A percentile compares a stretch with the other conserved stretches of the same genome.
These are phyloP conservation scores for Chymomyza procnemis DNA, from an alignment of 2,888 invertebrate species.

Conservation along the genomic window DNA sequence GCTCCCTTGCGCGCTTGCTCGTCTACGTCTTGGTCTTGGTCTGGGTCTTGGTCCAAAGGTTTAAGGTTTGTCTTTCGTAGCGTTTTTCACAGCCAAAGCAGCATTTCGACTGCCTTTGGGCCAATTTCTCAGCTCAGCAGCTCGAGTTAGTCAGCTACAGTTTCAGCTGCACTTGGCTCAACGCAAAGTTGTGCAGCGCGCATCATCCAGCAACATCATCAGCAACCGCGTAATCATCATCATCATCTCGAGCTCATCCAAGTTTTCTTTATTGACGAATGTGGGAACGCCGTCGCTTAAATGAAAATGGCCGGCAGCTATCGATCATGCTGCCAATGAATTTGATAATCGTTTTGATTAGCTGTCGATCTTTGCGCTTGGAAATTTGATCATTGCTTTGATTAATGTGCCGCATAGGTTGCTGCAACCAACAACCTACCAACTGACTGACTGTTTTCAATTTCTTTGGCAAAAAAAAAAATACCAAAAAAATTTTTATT, in stretches of 20 bases:
- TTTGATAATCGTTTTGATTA: slow-evolving; percentile 24
- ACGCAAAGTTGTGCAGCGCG: not conserved
- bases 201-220: not conserved
- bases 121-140: slow-evolving; percentile 51
- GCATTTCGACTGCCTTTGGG: slow-evolving; percentile 36
- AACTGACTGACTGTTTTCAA: not conserved
- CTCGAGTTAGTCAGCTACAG: not conserved
- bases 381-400: slow-evolving; percentile 3
- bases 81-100: not conserved
- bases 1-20: slow-evolving; percentile 35
- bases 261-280: slow-evolving; percentile 44
- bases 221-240: not conserved
- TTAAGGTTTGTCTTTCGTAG: not conserved
- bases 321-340: slow-evolving; percentile 8
- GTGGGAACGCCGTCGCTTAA: slow-evolving; percentile 45
- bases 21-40: not conserved
- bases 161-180: slow-evolving; percentile 22
- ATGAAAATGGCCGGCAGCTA: slow-evolving; percentile 2
- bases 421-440: not conserved
- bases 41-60: not conserved
- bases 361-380: slow-evolving; percentile 5
- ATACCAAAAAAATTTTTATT: not conserved
- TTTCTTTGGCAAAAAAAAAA: not conserved
- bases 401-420: not conserved
- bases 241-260: not conserved